These are phyloP conservation scores for Eriocheir sinensis DNA, from an alignment of 1,140 invertebrate genomes.

Conservation along the genomic window DNA sequence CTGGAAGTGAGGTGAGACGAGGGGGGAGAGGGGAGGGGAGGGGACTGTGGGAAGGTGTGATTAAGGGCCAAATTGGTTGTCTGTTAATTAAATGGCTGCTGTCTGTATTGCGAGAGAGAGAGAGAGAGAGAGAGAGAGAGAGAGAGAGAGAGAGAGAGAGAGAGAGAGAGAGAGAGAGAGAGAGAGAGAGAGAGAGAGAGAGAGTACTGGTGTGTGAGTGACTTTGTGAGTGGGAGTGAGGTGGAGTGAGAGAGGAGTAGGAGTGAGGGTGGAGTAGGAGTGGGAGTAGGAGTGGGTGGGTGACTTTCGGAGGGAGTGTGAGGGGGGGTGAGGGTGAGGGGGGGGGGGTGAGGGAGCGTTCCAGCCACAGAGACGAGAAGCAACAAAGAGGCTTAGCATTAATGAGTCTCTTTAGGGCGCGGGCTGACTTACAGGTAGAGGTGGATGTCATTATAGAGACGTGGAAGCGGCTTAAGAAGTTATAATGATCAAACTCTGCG, in stretches of 20 bases:
- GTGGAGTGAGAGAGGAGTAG: neutral
- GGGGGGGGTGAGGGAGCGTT: neutral
- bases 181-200: neutral
- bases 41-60: too few species aligned
- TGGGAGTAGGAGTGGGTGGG: neutral
- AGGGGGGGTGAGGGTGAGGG: neutral
- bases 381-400: neutral
- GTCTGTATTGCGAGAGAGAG: neutral
- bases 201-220: neutral
- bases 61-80: neutral
- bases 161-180: too few species aligned
- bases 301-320: too few species aligned
- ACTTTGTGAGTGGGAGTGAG: neutral
- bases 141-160: too few species aligned
- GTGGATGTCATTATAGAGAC: neutral
- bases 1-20: neutral
- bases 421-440: neutral
- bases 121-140: too few species aligned
- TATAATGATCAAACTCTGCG: neutral
- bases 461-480: constrained; percentile 23
- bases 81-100: neutral
- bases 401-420: neutral
- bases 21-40: too few species aligned
- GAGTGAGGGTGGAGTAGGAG: neutral
- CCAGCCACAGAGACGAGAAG: neutral